These are phyloP conservation scores for Plecturocebus donacophilus DNA, from an alignment of 2,113 vertebrate species.

Conservation along the genomic window DNA sequence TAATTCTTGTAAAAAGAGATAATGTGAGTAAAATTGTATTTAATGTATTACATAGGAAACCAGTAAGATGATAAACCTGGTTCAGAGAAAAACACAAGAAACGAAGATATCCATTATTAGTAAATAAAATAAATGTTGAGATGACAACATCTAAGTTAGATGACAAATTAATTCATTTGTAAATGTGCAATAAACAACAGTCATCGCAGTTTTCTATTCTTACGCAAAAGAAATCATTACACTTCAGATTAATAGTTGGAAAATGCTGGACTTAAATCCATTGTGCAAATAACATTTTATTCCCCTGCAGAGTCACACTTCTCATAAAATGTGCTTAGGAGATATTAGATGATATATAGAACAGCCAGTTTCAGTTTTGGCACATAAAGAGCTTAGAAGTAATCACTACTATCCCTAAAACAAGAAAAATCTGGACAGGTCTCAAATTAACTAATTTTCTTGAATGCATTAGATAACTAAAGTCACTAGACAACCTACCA, in stretches of 20 bases:
- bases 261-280: not conserved
- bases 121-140: not conserved
- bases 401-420: not conserved
- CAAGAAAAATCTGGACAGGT: not conserved
- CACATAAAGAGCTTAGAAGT: not conserved
- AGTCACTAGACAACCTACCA: not conserved
- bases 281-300: not conserved
- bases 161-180: not conserved
- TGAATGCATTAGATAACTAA: not conserved
- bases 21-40: not conserved
- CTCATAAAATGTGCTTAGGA: not conserved
- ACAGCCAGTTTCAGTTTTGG: not conserved
- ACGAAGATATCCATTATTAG: not conserved
- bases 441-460: not conserved
- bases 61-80: not conserved
- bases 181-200: not conserved
- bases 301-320: not conserved
- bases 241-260: not conserved
- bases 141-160: not conserved
- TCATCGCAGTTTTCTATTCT: not conserved
- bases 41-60: not conserved
- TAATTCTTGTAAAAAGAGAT: not conserved
- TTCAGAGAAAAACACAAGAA: not conserved
- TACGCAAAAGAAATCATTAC: not conserved
- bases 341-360: not conserved